Conservation (phyloP, 2,888 invertebrate genomes). For the Noctua janthina region DNA sequence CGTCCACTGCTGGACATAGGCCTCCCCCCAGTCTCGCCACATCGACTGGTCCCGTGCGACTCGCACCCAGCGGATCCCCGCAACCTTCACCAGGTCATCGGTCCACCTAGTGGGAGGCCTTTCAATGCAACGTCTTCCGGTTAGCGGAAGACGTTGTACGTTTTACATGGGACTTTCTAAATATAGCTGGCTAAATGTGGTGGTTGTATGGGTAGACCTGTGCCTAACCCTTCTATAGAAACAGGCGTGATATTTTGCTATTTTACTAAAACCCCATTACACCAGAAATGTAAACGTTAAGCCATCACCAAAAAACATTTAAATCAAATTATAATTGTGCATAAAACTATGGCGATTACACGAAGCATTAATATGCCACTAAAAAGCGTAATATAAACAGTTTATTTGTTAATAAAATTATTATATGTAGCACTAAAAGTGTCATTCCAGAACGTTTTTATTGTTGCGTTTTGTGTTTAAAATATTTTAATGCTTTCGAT, state of each 20-base stretch:
- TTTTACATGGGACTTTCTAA: neutral
- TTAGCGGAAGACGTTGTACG: too few species aligned
- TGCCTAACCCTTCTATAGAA: neutral
- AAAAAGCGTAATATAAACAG: slow-evolving; percentile 57
- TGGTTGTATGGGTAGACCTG: neutral
- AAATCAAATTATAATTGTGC: slow-evolving; percentile 55
- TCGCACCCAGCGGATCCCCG: too few species aligned
- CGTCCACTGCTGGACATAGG: too few species aligned
- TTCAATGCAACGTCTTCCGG: too few species aligned
- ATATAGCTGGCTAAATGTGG: neutral
- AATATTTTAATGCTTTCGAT: slow-evolving; percentile 43
- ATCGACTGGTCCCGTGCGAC: too few species aligned
- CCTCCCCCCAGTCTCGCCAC: too few species aligned
- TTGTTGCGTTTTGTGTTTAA: slow-evolving; percentile 31
- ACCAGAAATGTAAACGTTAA: neutral
- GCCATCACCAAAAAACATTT: slow-evolving; percentile 22
- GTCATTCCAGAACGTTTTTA: slow-evolving; percentile 48
- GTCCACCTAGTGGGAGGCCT: too few species aligned
- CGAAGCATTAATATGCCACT: slow-evolving; percentile 55
- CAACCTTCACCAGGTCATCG: too few species aligned
- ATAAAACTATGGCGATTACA: slow-evolving; percentile 61
- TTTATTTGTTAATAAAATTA: slow-evolving; percentile 63
- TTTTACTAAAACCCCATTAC: neutral
- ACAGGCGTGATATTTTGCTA: neutral
- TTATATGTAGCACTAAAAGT: slow-evolving; percentile 57